Conservation (phyloP, 2,888 invertebrate genomes). For the Agrochola litura region DNA sequence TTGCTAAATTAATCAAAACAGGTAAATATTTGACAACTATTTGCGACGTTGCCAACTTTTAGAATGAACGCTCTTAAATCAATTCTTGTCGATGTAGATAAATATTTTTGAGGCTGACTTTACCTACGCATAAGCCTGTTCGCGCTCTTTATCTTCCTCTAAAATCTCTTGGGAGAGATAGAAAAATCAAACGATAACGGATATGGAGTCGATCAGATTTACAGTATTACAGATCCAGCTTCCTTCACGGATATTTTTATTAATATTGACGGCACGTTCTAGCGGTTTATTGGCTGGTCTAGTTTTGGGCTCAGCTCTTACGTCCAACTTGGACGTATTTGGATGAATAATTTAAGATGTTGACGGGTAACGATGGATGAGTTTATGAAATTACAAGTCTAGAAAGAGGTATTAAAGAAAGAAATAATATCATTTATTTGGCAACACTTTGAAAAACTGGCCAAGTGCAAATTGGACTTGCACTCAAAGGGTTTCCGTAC, state of each 20-base stretch:
- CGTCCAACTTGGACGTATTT: not conserved
- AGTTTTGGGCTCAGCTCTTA: not conserved
- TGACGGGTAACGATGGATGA: not conserved
- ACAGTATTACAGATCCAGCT: conserved; percentile 26
- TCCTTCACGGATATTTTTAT: conserved; percentile 33
- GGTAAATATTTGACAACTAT: too few relatives aligned
- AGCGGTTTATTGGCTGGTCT: conserved; percentile 10
- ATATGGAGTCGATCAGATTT: conserved; percentile 46
- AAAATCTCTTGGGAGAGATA: conserved; percentile 40
- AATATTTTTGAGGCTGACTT: not conserved
- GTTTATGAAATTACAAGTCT: not conserved
- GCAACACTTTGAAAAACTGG: too few relatives aligned
- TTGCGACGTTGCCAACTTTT: too few relatives aligned
- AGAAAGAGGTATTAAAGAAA: not conserved
- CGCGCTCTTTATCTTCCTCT: conserved; percentile 15
- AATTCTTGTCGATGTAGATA: not conserved
- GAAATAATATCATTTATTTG: too few relatives aligned
- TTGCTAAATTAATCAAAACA: too few relatives aligned
- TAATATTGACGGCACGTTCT: conserved; percentile 13
- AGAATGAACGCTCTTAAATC: not conserved
- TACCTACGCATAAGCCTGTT: conserved; percentile 1
- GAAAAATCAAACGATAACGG: conserved; percentile 46
- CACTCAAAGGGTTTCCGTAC: too few relatives aligned
- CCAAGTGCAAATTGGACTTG: too few relatives aligned
- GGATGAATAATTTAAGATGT: not conserved